A percentile compares a stretch with the other conserved stretches of the same genome.
These are phyloP conservation scores for Xenopus petersii DNA, from an alignment of 2,797 vertebrate species.

Conservation along the genomic window DNA sequence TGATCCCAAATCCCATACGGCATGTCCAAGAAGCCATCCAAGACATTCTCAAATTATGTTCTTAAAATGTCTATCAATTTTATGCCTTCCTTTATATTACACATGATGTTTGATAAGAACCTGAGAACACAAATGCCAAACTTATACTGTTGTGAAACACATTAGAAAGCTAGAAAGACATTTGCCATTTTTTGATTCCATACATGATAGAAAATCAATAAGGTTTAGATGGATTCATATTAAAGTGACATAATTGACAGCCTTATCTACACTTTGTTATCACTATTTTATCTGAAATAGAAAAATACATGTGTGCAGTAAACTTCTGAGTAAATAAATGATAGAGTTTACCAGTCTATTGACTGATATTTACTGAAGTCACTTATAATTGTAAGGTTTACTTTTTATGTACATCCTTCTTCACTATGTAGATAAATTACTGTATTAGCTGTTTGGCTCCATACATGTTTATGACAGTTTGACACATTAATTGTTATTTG, in stretches of 20 bases:
- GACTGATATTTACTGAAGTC: no score
- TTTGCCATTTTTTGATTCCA: constrained; percentile 47
- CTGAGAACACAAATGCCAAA: background rate
- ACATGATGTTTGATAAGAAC: background rate
- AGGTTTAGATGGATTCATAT: constrained; percentile 43
- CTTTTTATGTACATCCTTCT: no score
- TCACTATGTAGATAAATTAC: constrained; percentile 7
- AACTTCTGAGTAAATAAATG: background rate
- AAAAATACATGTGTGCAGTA: constrained; percentile 7
- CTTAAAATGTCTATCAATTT: no score
- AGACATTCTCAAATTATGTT: no score
- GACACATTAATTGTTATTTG: constrained; percentile 23
- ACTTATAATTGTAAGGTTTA: no score
- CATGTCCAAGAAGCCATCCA: no score
- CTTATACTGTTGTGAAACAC: constrained; percentile 47
- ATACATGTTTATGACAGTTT: constrained; percentile 21
- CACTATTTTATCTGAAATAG: constrained; percentile 25
- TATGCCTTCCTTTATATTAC: background rate
- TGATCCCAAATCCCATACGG: background rate
- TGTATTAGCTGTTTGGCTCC: background rate
- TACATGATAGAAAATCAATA: constrained; percentile 53
- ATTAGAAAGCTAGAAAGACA: constrained; percentile 24
- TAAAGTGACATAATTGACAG: constrained; percentile 20
- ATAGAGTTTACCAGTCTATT: background rate
- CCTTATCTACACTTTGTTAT: constrained; percentile 36